Evolutionary conservation across 2,888 invertebrate genomes (phyloP), one percentile per base, ranked within the genome.

Genomic region (Capitulum mitella): DNA sequence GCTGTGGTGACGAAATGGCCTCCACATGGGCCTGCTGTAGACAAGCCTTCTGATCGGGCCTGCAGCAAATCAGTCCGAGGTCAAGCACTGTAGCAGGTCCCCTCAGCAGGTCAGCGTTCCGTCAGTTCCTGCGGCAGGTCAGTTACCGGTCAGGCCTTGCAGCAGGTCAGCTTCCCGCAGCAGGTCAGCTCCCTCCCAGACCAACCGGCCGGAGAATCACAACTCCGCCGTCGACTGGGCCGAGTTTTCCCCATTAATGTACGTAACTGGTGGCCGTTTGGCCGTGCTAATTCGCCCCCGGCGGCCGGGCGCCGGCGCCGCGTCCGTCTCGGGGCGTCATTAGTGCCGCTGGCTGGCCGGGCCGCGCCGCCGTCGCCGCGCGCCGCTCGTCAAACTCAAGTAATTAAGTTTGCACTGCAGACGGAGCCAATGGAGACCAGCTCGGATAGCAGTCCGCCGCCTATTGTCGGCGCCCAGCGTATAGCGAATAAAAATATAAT

Each of bases 401-500:
- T 70, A 37, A 70, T 70, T 70, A 70, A 70, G 70, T 26, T 37
- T 37, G 26, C 37, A 16, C 70, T 37, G 37, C 70, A 70, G 70
- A 37, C 37, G 37, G 37, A 14, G 37, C 70, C 40, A 26, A 5
- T 34, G 64, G 34, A 58, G 58, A 14, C 19, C 64, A 3, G 34
- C 8, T 14, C 70, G 37, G 19, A 26, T 3, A 8, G 26, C 26
- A 1, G 26, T 10, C 40, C 22, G 70, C 8, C 37, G 8, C 6
- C 70, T 26, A 37, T 70, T 37, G 40, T 70, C 70, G 37, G 6
- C 70, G 40, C 26, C 70, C 70, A 22, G 70, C 70, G 16, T 14
- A 16, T 26, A 26, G 19, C 40, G 40, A 40, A 70, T 70, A 70
- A 70, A 70, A 70, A 70, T 40, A 70, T 70, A 70, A 70, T 70